Evolutionary conservation across 2,797 vertebrate genomes (phyloP).

Genomic region (Aeoliscus strigatus): DNA sequence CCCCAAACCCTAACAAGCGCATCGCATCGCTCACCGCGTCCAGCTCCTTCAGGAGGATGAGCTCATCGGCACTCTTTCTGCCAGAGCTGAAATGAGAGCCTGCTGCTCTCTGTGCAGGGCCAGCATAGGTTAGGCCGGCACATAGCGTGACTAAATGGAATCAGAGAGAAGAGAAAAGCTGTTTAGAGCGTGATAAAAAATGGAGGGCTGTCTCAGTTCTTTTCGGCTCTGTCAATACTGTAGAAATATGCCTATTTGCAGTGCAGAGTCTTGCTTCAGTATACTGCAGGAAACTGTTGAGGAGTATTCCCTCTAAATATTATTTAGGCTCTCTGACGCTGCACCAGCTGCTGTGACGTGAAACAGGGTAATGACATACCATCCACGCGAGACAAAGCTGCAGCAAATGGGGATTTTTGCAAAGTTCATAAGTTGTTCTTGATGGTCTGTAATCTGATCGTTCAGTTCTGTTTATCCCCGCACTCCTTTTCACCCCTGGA

Average conservation of each 20-base stretch:
- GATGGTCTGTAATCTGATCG: conserved; percentile 46
- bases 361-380: no score
- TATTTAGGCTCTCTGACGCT: conserved; percentile 20
- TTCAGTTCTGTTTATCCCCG: conserved; percentile 35
- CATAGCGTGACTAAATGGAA: conserved; percentile 70
- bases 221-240: conserved; percentile 15
- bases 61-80: conserved; percentile 70
- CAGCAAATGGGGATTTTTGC: conserved; percentile 32
- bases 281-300: no score
- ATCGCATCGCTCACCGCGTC: conserved; percentile 63
- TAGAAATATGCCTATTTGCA: conserved; percentile 25
- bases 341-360: no score
- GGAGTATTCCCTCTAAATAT: conserved; percentile 12
- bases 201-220: conserved; percentile 24
- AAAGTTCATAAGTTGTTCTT: conserved; percentile 53
- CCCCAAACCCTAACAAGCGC: conserved; percentile 47
- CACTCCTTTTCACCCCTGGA: conserved; percentile 41
- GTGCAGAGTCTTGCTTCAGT: conserved; percentile 9
- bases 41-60: conserved; percentile 68
- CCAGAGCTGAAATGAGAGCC: conserved; percentile 73
- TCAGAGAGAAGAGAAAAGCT: conserved; percentile 59
- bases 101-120: conserved; percentile 61
- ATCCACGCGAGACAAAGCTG: no score
- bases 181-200: conserved; percentile 55
- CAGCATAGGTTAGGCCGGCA: conserved; percentile 62